Percentiles rank a stretch among this genome's conserved stretches.
Evolutionary conservation across 2,797 vertebrate genomes (phyloP).

Genomic region (Eptatretus atami): DNA sequence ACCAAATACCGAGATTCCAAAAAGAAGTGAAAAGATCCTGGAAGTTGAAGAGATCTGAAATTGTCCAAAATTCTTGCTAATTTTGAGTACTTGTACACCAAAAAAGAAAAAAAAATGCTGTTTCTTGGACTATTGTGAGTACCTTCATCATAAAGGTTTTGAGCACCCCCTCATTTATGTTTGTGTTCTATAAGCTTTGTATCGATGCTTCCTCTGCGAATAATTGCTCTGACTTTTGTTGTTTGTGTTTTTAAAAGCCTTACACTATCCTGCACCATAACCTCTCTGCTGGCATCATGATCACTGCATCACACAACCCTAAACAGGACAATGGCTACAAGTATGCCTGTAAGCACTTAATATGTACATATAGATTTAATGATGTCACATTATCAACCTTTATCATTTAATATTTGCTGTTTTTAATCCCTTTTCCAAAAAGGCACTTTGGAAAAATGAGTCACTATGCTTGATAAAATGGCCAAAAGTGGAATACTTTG

Average conservation of each 20-base stretch:
- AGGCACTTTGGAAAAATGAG: too few relatives aligned
- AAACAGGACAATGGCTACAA: constrained; percentile 96
- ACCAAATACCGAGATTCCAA: too few relatives aligned
- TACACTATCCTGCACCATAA: constrained; percentile 45
- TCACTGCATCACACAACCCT: constrained; percentile 87
- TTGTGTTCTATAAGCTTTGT: not conserved
- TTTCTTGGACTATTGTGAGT: not conserved
- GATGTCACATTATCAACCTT: too few relatives aligned
- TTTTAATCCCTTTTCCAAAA: too few relatives aligned
- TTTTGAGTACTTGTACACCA: too few relatives aligned
- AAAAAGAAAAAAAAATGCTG: not conserved
- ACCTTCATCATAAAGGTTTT: not conserved
- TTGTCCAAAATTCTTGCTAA: too few relatives aligned
- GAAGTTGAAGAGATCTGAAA: too few relatives aligned
- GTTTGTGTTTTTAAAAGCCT: constrained; percentile 24
- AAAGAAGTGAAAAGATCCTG: too few relatives aligned
- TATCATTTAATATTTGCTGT: too few relatives aligned
- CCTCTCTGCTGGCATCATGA: constrained; percentile 69
- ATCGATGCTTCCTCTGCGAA: not conserved
- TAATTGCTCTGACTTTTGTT: not conserved
- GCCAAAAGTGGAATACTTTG: too few relatives aligned
- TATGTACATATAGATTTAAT: too few relatives aligned
- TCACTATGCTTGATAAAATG: too few relatives aligned
- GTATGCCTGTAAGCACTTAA: constrained; percentile 15
- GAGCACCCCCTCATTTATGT: not conserved